These are phyloP conservation scores for Rhyzopertha dominica DNA, from an alignment of 1,140 invertebrate species.

Conservation along the genomic window DNA sequence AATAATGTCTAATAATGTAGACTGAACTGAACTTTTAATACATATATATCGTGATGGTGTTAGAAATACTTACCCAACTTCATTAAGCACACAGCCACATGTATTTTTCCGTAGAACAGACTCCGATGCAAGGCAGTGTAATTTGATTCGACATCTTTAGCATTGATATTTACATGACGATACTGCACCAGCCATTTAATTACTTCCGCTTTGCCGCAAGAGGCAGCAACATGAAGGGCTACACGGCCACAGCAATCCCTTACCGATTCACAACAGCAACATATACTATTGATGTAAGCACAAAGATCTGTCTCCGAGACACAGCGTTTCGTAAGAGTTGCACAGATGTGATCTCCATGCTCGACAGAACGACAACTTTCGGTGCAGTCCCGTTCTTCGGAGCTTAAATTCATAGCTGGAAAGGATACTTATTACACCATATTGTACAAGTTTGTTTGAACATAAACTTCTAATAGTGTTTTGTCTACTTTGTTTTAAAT, in stretches of 20 bases:
- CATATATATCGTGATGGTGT: neutral
- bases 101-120: slow-evolving; percentile 70
- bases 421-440: no score
- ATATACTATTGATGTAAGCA: slow-evolving; percentile 54
- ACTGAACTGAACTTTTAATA: no score
- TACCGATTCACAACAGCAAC: slow-evolving; percentile 54
- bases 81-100: slow-evolving; percentile 58
- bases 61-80: slow-evolving; percentile 47
- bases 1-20: no score
- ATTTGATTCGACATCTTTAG: slow-evolving; percentile 64
- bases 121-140: slow-evolving; percentile 71
- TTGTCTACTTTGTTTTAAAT: no score
- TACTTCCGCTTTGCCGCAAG: slow-evolving; percentile 57
- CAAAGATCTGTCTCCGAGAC: slow-evolving; percentile 53
- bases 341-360: slow-evolving; percentile 57
- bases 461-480: no score
- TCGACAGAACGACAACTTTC: slow-evolving; percentile 54
- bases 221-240: slow-evolving; percentile 63
- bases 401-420: no score
- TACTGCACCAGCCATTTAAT: slow-evolving; percentile 62
- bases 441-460: no score
- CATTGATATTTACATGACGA: slow-evolving; percentile 56
- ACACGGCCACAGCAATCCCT: slow-evolving; percentile 57
- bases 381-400: no score
- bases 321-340: slow-evolving; percentile 55